phyloP scores from a whole-genome alignment of 2,888 invertebrate species.

The Scaptomyza polygonia region DNA sequence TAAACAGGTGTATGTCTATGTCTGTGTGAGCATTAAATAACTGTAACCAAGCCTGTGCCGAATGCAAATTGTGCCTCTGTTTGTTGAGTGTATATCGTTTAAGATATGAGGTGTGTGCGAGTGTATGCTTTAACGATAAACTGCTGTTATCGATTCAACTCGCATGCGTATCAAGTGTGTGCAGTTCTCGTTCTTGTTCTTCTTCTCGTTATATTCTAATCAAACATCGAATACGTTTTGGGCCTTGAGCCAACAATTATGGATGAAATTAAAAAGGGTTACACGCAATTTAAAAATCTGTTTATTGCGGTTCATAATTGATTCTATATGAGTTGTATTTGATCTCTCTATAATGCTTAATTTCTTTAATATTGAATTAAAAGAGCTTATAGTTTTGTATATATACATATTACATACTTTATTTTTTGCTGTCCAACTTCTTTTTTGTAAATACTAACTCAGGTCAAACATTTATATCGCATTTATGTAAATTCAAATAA shows the following conservation, averaged over 20 bases:
- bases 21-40: slow-evolving; percentile 61
- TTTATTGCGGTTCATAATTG: slow-evolving; percentile 13
- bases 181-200: not conserved
- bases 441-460: too few relatives aligned
- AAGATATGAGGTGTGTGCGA: slow-evolving; percentile 5
- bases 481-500: too few relatives aligned
- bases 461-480: too few relatives aligned
- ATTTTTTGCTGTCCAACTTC: too few relatives aligned
- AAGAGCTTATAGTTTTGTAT: too few relatives aligned
- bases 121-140: slow-evolving; percentile 54
- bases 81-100: slow-evolving; percentile 20
- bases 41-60: slow-evolving; percentile 59
- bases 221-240: not conserved
- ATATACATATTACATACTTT: too few relatives aligned
- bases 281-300: not conserved
- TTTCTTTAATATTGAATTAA: too few relatives aligned
- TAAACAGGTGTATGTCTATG: slow-evolving; percentile 35
- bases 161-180: slow-evolving; percentile 15
- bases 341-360: too few relatives aligned
- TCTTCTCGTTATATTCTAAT: not conserved
- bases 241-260: slow-evolving; percentile 8
- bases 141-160: slow-evolving; percentile 61
- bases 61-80: slow-evolving; percentile 67
- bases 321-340: slow-evolving; percentile 1
- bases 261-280: not conserved